A percentile compares a stretch with the other conserved stretches of the same genome.
phyloP scores from a whole-genome alignment of 2,797 vertebrate species.

The Myotis findleyi region DNA sequence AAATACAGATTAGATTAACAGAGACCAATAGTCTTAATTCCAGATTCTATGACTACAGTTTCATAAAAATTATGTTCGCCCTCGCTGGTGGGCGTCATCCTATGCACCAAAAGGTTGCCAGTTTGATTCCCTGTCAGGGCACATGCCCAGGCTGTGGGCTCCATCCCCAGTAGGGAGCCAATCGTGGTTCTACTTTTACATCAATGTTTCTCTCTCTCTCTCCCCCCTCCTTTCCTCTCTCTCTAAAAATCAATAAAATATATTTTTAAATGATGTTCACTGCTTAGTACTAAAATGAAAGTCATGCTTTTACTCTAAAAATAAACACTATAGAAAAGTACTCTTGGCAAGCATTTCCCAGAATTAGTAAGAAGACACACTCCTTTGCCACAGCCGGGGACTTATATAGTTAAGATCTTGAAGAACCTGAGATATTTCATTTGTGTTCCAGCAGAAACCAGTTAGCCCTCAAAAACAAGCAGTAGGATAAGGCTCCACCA shows the following conservation, averaged over 20 bases:
- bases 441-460: slow-evolving; percentile 22
- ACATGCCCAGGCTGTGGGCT: too few species aligned
- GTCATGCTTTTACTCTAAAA: neutral
- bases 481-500: neutral
- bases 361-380: neutral
- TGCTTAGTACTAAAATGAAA: neutral
- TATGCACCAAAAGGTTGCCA: too few species aligned
- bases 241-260: too few species aligned
- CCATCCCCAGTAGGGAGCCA: too few species aligned
- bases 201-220: too few species aligned
- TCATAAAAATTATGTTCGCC: neutral
- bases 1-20: neutral
- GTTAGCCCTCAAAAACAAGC: neutral
- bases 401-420: neutral
- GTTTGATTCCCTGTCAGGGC: too few species aligned
- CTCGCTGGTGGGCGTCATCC: too few species aligned
- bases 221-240: too few species aligned
- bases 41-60: neutral
- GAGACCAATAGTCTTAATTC: neutral
- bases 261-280: neutral
- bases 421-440: neutral
- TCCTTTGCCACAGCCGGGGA: neutral
- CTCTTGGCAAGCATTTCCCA: neutral
- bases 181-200: too few species aligned
- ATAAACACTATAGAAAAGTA: neutral